Percentiles rank a stretch among this genome's conserved stretches.
These are phyloP conservation scores for Lymantria dispar DNA, from an alignment of 2,888 invertebrate genomes.

Conservation along the genomic window DNA sequence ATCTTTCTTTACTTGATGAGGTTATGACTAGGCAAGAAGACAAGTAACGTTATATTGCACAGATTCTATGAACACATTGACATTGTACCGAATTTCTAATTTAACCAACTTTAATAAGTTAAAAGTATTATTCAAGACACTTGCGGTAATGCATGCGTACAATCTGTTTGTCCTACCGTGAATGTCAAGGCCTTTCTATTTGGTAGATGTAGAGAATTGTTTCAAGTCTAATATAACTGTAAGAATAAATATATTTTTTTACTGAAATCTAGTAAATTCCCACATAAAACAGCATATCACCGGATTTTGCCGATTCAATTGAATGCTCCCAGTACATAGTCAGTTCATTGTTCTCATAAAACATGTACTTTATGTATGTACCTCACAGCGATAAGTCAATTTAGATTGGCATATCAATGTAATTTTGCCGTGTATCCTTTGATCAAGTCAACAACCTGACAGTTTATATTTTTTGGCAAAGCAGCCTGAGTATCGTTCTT, in stretches of 20 bases:
- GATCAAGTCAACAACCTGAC: not conserved
- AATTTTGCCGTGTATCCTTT: not conserved
- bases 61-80: not conserved
- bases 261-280: not conserved
- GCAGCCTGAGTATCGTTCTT: too few relatives aligned
- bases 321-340: constrained; percentile 1
- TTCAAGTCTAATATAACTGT: not conserved
- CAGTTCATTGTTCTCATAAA: not conserved
- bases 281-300: not conserved
- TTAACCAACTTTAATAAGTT: too few relatives aligned
- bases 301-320: constrained; percentile 1
- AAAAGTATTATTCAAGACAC: too few relatives aligned
- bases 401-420: not conserved
- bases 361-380: not conserved
- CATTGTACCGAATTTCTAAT: too few relatives aligned
- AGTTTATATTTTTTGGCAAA: not conserved
- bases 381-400: not conserved
- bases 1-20: not conserved
- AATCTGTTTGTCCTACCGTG: not conserved
- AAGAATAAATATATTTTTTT: not conserved
- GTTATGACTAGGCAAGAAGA: not conserved
- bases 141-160: not conserved
- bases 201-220: not conserved
- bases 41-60: too few relatives aligned
- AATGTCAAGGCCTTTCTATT: not conserved